A percentile compares a stretch with the other conserved stretches of the same genome.
These are phyloP conservation scores for Pempheris klunzingeri DNA, from an alignment of 2,797 vertebrate species.

Conservation along the genomic window DNA sequence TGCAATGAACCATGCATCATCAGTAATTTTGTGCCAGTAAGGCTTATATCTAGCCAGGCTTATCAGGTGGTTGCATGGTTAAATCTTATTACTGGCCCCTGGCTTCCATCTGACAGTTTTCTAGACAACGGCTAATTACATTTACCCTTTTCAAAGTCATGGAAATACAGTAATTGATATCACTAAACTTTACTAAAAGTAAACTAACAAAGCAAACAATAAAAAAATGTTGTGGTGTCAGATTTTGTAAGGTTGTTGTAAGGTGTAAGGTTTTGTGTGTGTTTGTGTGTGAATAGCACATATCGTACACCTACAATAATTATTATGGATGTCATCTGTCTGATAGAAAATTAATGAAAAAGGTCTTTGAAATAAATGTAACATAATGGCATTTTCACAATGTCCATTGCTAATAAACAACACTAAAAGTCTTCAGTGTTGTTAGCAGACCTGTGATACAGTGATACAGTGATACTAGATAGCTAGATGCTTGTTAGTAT, in stretches of 20 bases:
- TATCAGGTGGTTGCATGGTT: conserved; percentile 58
- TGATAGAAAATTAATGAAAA: too few species aligned
- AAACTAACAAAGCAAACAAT: conserved; percentile 9
- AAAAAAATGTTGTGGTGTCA: background rate
- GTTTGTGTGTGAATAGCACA: too few species aligned
- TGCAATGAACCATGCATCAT: conserved; percentile 51
- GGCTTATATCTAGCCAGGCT: conserved; percentile 38
- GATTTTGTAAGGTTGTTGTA: background rate
- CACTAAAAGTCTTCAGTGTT: too few species aligned
- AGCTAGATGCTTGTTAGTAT: too few species aligned
- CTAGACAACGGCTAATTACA: conserved; percentile 54
- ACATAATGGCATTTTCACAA: too few species aligned
- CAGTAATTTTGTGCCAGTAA: conserved; percentile 33
- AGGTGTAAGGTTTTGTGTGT: background rate
- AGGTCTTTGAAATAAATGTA: too few species aligned
- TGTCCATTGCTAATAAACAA: too few species aligned
- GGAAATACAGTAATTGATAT: conserved; percentile 10
- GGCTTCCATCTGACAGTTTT: conserved; percentile 54
- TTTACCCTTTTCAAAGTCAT: conserved; percentile 57
- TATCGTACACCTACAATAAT: too few species aligned
- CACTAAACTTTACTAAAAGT: conserved; percentile 10
- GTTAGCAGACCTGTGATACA: too few species aligned
- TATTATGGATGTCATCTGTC: too few species aligned
- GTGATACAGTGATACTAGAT: too few species aligned
- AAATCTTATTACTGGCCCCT: conserved; percentile 55